These are phyloP conservation scores for Aphyosemion australe DNA, from an alignment of 2,113 vertebrate genomes.

Conservation along the genomic window DNA sequence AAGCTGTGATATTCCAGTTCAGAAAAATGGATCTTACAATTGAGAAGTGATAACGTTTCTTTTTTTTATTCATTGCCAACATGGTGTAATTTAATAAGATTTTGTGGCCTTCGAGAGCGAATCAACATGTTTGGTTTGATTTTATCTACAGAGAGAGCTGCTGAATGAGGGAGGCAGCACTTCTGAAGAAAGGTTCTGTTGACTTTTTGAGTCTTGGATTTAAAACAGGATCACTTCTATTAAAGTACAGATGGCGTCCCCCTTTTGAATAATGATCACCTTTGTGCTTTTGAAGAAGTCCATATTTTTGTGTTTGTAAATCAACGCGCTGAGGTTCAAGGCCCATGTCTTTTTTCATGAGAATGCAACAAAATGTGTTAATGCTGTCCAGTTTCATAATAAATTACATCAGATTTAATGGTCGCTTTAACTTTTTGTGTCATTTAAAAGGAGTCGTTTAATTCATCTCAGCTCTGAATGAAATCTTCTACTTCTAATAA, in stretches of 20 bases:
- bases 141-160: constrained; percentile 22
- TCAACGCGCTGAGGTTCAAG: background rate
- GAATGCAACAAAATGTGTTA: background rate
- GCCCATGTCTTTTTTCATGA: background rate
- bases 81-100: constrained; percentile 33
- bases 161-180: constrained; percentile 14
- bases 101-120: constrained; percentile 46
- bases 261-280: constrained; percentile 7
- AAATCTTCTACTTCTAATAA: background rate
- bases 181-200: constrained; percentile 20
- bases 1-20: constrained; percentile 38
- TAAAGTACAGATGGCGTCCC: constrained; percentile 15
- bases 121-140: constrained; percentile 30
- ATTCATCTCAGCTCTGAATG: background rate
- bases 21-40: constrained; percentile 48
- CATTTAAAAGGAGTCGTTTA: background rate
- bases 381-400: background rate
- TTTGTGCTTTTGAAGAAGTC: constrained; percentile 17
- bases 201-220: constrained; percentile 17
- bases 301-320: constrained; percentile 9
- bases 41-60: constrained; percentile 36
- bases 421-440: background rate
- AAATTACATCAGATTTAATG: background rate
- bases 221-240: constrained; percentile 5
- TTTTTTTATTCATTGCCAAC: constrained; percentile 26